Conservation (phyloP, 2,797 vertebrate genomes). For the Heterohyrax brucei region DNA sequence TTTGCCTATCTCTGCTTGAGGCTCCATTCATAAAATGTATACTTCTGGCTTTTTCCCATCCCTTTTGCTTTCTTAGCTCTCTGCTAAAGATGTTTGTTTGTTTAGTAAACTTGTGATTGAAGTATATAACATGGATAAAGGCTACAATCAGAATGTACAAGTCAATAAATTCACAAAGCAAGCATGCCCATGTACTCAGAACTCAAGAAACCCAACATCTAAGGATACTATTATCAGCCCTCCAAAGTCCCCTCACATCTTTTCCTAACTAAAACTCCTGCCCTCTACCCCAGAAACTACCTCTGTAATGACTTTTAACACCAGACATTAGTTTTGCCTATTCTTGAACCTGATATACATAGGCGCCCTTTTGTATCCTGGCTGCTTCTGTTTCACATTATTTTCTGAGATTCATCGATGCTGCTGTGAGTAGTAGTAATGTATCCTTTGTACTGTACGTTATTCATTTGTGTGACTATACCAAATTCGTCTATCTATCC, state of each 20-base stretch:
- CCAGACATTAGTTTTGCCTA: not conserved
- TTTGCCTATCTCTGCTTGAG: not conserved
- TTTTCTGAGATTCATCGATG: not conserved
- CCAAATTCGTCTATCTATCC: not conserved
- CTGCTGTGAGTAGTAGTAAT: not conserved
- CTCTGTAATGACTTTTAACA: not conserved
- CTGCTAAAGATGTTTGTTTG: not conserved
- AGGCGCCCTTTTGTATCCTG: not conserved
- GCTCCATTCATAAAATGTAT: not conserved
- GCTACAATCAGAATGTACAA: not conserved
- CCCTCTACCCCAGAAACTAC: not conserved
- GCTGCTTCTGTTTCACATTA: not conserved
- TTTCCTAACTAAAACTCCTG: not conserved
- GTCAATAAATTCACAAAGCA: not conserved
- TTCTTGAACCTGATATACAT: not conserved
- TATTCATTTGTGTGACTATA: no score
- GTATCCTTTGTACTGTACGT: not conserved
- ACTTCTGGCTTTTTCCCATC: not conserved
- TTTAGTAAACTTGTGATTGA: not conserved
- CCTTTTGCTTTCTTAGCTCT: not conserved
- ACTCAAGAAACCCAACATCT: not conserved
- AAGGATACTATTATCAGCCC: not conserved
- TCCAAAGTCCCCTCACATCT: not conserved
- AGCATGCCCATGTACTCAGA: fast-evolving
- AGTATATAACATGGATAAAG: not conserved